A percentile compares a stretch with the other conserved stretches of the same genome.
Conservation (phyloP, 2,888 invertebrate species). For the Drosophila mimica region DNA sequence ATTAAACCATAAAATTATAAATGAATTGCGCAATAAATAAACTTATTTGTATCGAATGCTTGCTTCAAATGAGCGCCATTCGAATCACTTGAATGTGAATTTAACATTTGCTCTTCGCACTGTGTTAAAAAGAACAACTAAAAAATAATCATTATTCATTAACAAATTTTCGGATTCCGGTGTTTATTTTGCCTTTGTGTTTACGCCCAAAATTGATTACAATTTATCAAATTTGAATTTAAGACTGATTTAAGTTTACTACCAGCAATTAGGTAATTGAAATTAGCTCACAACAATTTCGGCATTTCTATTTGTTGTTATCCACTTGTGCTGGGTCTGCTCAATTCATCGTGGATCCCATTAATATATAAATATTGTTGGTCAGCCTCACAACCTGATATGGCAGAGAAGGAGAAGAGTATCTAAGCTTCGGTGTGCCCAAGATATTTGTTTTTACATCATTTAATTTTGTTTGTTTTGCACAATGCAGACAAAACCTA, state of each 20-base stretch:
- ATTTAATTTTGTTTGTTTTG: slow-evolving; percentile 18
- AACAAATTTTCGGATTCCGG: neutral
- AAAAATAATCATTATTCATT: slow-evolving; percentile 20
- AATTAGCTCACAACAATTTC: slow-evolving; percentile 32
- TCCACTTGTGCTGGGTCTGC: neutral
- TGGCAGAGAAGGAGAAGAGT: neutral
- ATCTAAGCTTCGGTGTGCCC: neutral
- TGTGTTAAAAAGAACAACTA: slow-evolving; percentile 3
- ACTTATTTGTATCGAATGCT: neutral
- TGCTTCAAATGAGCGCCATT: neutral
- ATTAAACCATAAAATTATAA: neutral
- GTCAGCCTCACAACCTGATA: neutral
- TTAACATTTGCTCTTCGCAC: neutral
- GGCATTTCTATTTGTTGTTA: slow-evolving; percentile 23
- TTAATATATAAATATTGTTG: neutral
- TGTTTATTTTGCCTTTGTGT: slow-evolving; percentile 30
- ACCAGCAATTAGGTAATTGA: slow-evolving; percentile 50
- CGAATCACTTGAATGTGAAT: neutral
- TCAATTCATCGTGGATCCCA: too few relatives aligned
- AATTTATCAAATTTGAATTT: slow-evolving; percentile 58
- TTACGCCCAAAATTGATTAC: slow-evolving; percentile 45
- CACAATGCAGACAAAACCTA: neutral
- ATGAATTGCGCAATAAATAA: neutral
- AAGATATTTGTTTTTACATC: neutral
- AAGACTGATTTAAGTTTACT: slow-evolving; percentile 32